Base-by-base conservation (phyloP, 2,888 invertebrate genomes). In the Cephus pygmeus region DNA sequence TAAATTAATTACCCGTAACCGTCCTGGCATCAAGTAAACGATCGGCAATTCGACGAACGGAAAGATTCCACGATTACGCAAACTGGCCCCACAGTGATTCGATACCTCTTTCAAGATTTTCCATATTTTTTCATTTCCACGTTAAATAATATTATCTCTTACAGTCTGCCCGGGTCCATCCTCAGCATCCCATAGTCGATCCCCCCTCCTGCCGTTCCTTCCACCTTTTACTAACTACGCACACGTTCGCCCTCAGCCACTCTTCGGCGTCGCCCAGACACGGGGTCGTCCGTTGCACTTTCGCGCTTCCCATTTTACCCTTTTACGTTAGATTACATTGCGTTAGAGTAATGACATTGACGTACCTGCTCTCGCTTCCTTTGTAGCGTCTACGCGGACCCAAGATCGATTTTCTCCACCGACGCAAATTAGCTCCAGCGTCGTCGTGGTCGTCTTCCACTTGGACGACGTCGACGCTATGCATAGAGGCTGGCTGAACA, bases 81-180 rank as follows among this genome's bases (percentile, higher is more conserved):
- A 77, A 77, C 77, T 77, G 77, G 77, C 77, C 77, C 77, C 75
- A 71, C 75, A 71, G 75, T 77, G 75, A 34, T 56, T 77, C 77
- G 3, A 69, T 74, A 69, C 6, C 74, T 77, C 74, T 23, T 77
- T 68, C 34, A 23, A 56, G 9, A 56, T 56, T 56, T 23, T 9
- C 9, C 56, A 56, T 9, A 0, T 23, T 9, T 23, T 56, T 56
- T 56, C 2, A 4, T 56, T 2, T 56, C 2, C 15, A 9, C 2
- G 23, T 23, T 9, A 9, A 40, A 40, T 6, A 56, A 56, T 56
- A 56, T 56, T 56, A 23, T 9, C 23, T 56, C 23, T 1, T 23
- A 23, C 0, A 23, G 2, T 9, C 23, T 56, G 56, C 9, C 23
- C 23, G 3, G 2, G 56, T 56, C 56, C 9, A 56, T 56, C 56